A percentile compares a stretch with the other conserved stretches of the same genome.
These are phyloP conservation scores for Yponomeuta plumbellus DNA, from an alignment of 2,888 invertebrate genomes.

Conservation along the genomic window DNA sequence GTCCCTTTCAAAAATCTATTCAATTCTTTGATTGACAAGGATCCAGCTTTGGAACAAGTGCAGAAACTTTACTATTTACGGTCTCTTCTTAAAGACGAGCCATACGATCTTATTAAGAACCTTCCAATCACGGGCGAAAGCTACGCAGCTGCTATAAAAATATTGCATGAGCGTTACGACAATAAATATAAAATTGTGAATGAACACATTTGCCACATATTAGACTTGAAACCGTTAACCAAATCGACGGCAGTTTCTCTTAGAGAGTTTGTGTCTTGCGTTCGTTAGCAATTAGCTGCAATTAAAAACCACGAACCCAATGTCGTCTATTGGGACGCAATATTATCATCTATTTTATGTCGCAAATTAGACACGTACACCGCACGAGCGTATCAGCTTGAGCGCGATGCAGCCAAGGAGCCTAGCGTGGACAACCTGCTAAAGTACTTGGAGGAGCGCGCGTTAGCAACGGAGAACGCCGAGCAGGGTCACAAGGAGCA, in stretches of 20 bases:
- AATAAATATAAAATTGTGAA: slow-evolving; percentile 17
- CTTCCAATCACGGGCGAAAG: slow-evolving; percentile 9
- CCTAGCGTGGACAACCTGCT: neutral
- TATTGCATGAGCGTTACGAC: neutral
- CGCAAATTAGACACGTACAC: neutral
- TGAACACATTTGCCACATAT: slow-evolving; percentile 12
- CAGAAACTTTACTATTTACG: slow-evolving; percentile 20
- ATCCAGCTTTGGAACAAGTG: neutral
- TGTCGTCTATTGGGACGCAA: neutral
- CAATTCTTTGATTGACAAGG: slow-evolving; percentile 14
- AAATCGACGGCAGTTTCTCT: neutral
- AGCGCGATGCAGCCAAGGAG: neutral
- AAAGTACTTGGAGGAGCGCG: neutral
- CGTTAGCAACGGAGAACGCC: slow-evolving; percentile 1
- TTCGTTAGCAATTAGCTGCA: neutral
- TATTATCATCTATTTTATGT: neutral
- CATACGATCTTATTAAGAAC: slow-evolving; percentile 19
- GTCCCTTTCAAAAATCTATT: slow-evolving; percentile 15
- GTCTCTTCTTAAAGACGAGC: slow-evolving; percentile 11
- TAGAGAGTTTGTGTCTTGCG: neutral
- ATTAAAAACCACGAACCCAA: neutral
- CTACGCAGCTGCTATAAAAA: too few species aligned
- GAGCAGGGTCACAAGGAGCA: neutral
- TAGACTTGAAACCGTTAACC: slow-evolving; percentile 17
- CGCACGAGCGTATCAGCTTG: neutral